A percentile compares a stretch with the other conserved stretches of the same genome.
These are phyloP conservation scores for Orthosia cruda DNA, from an alignment of 2,888 invertebrate species.

Conservation along the genomic window DNA sequence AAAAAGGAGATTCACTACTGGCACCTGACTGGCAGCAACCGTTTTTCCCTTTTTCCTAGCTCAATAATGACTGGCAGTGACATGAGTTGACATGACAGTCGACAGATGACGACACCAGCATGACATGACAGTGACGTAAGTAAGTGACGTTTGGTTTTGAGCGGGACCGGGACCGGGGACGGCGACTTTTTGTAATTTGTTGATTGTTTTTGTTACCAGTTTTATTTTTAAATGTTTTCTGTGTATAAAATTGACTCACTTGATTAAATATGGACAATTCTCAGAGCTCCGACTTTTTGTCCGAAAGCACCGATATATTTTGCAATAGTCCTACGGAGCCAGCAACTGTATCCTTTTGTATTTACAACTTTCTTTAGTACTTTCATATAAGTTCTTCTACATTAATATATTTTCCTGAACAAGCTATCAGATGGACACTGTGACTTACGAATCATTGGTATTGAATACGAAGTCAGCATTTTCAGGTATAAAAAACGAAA, in stretches of 20 bases:
- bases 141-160: slow-evolving; percentile 4
- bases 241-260: not conserved
- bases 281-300: slow-evolving; percentile 80
- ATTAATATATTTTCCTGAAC: slow-evolving; percentile 54
- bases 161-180: slow-evolving; percentile 22
- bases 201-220: not conserved
- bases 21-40: no score
- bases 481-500: slow-evolving; percentile 56
- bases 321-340: slow-evolving; percentile 62
- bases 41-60: no score
- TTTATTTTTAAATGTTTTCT: not conserved
- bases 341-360: slow-evolving; percentile 78
- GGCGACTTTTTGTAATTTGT: not conserved
- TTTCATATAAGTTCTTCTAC: not conserved
- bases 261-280: slow-evolving; percentile 79
- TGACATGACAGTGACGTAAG: no score
- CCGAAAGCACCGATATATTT: slow-evolving; percentile 71
- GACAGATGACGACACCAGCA: no score
- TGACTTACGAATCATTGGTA: slow-evolving; percentile 75
- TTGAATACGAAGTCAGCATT: slow-evolving; percentile 76
- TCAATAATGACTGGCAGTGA: not conserved
- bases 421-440: slow-evolving; percentile 72
- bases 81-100: not conserved
- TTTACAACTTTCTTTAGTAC: not conserved
- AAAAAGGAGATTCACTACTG: no score